phyloP scores from a whole-genome alignment of 2,113 vertebrate species.

The Picathartes gymnocephalus region DNA sequence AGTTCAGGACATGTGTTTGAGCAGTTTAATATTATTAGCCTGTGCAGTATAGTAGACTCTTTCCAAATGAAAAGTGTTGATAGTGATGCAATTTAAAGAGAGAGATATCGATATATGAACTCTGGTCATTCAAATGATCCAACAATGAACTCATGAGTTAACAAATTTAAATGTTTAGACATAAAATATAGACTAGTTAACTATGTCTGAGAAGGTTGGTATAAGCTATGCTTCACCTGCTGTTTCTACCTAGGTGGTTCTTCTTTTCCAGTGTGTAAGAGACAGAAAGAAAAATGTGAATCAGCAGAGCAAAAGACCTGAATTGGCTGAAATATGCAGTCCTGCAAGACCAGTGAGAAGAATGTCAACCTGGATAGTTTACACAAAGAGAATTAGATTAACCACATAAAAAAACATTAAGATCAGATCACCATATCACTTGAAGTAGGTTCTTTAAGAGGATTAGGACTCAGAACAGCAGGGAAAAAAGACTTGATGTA shows the following conservation, averaged over 20 bases:
- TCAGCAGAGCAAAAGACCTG: neutral
- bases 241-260: neutral
- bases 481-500: neutral
- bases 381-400: neutral
- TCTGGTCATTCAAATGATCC: neutral
- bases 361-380: neutral
- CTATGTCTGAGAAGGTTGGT: neutral
- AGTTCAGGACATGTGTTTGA: neutral
- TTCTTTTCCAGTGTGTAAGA: neutral
- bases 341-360: neutral
- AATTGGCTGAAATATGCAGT: neutral
- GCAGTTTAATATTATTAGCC: neutral
- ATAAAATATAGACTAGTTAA: rapidly evolving
- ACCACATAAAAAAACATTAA: neutral
- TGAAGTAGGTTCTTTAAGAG: neutral
- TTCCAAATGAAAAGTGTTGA: neutral
- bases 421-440: neutral
- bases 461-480: neutral
- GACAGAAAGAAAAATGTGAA: neutral
- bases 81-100: neutral
- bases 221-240: neutral
- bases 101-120: neutral
- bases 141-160: neutral
- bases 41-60: neutral
- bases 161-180: neutral